Evolutionary conservation across 1,140 invertebrate genomes (phyloP).

Genomic region (Coptotermes formosanus): DNA sequence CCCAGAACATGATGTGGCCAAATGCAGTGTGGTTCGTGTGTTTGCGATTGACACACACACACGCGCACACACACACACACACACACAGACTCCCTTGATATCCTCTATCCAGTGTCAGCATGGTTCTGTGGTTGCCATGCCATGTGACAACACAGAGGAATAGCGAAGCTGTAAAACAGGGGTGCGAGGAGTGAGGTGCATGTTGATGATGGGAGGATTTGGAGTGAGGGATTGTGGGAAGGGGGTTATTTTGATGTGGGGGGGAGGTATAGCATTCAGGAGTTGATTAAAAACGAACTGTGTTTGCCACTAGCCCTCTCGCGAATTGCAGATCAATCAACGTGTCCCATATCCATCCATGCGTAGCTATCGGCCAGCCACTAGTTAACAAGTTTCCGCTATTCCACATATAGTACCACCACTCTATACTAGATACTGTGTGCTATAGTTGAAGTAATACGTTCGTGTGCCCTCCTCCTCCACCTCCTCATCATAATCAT

Average conservation of each 20-base stretch:
- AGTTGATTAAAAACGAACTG: conserved; percentile 17
- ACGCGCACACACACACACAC: too few species aligned
- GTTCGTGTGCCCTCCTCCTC: background rate
- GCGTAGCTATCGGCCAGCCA: background rate
- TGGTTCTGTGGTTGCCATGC: background rate
- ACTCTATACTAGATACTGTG: background rate
- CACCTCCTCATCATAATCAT: too few species aligned
- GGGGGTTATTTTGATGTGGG: background rate
- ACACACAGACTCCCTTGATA: background rate
- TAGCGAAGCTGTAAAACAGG: background rate
- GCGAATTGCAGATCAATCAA: conserved; percentile 18
- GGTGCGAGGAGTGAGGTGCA: background rate
- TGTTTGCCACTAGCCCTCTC: background rate
- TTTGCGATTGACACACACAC: too few species aligned
- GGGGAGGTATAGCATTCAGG: background rate
- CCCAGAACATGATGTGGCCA: too few species aligned
- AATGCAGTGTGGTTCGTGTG: too few species aligned
- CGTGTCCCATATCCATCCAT: background rate
- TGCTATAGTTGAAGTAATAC: background rate
- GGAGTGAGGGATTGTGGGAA: background rate
- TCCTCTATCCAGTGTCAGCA: background rate
- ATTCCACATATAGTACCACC: background rate
- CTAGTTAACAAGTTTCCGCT: conserved; percentile 15
- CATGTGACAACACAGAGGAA: background rate
- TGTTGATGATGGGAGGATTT: conserved; percentile 10